Percentiles rank a stretch among this genome's conserved stretches.
phyloP scores from a whole-genome alignment of 1,140 invertebrate species.

The Piezodorus guildinii region DNA sequence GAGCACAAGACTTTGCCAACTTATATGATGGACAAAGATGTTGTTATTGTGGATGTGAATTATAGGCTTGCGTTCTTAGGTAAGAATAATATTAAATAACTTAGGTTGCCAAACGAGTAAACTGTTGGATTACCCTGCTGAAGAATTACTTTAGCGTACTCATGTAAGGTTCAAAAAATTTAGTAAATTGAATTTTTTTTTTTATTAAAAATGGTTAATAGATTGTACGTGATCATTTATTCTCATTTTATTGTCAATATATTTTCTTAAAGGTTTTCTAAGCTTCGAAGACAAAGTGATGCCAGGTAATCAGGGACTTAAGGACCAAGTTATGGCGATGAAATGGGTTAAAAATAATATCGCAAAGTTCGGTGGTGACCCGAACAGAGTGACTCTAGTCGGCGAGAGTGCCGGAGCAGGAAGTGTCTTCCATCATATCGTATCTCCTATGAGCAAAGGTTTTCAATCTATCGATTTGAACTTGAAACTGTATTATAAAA shows the following conservation, averaged over 20 bases:
- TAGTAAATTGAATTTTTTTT: too few species aligned
- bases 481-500: too few species aligned
- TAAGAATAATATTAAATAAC: slow-evolving; percentile 26
- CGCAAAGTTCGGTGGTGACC: slow-evolving; percentile 22
- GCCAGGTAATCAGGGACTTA: slow-evolving; percentile 25
- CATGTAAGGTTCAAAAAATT: too few species aligned
- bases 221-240: too few species aligned
- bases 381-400: slow-evolving; percentile 20
- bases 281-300: slow-evolving; percentile 24
- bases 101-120: too few species aligned
- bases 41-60: slow-evolving; percentile 46
- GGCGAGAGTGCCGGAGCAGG: slow-evolving; percentile 23
- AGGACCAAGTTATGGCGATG: slow-evolving; percentile 24
- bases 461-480: too few species aligned
- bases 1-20: slow-evolving; percentile 29
- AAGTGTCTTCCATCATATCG: slow-evolving; percentile 21
- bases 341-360: slow-evolving; percentile 25
- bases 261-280: slow-evolving; percentile 18
- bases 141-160: too few species aligned
- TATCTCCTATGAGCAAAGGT: slow-evolving; percentile 23
- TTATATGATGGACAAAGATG: slow-evolving; percentile 39
- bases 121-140: too few species aligned
- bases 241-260: too few species aligned
- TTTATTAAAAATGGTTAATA: too few species aligned
- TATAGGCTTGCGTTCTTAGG: slow-evolving; percentile 42